Percentiles rank a stretch among this genome's conserved stretches.
Evolutionary conservation across 2,797 vertebrate species (phyloP).

Genomic region (Picus viridis): DNA sequence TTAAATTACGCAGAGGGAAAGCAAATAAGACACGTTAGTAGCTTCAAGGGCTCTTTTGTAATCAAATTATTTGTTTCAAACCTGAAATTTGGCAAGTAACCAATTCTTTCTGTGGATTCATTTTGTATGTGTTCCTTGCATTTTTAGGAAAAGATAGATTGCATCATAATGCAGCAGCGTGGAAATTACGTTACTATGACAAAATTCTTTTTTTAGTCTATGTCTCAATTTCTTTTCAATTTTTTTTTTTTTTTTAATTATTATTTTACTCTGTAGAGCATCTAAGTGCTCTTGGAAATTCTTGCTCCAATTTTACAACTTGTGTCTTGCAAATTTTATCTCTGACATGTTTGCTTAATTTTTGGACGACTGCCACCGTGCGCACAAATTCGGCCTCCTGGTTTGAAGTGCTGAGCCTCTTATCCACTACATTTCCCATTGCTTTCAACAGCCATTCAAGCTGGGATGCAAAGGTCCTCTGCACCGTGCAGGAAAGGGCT

Average conservation of each 20-base stretch:
- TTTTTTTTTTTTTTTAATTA: neutral
- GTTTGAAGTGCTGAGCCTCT: conserved; percentile 26
- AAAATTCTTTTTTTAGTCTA: neutral
- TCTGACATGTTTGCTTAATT: conserved; percentile 33
- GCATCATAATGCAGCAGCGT: neutral
- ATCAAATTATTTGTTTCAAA: conserved; percentile 48
- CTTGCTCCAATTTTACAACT: conserved; percentile 15
- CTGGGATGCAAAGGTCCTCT: neutral
- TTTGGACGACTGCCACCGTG: conserved; percentile 23
- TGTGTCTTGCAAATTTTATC: neutral
- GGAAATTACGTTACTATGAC: neutral
- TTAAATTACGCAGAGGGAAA: conserved; percentile 49
- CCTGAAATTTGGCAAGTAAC: conserved; percentile 34
- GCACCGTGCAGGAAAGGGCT: neutral
- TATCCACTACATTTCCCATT: conserved; percentile 34
- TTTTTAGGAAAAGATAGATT: conserved; percentile 1
- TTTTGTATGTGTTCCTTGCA: neutral
- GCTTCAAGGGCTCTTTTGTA: conserved; percentile 31
- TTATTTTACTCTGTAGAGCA: neutral
- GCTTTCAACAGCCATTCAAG: conserved; percentile 11
- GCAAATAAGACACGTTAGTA: conserved; percentile 35
- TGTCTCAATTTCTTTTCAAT: neutral
- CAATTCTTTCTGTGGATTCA: conserved; percentile 9
- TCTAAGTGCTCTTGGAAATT: neutral
- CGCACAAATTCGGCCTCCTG: neutral